phyloP scores from a whole-genome alignment of 2,113 vertebrate genomes.

The Sylvilagus bachmani region DNA sequence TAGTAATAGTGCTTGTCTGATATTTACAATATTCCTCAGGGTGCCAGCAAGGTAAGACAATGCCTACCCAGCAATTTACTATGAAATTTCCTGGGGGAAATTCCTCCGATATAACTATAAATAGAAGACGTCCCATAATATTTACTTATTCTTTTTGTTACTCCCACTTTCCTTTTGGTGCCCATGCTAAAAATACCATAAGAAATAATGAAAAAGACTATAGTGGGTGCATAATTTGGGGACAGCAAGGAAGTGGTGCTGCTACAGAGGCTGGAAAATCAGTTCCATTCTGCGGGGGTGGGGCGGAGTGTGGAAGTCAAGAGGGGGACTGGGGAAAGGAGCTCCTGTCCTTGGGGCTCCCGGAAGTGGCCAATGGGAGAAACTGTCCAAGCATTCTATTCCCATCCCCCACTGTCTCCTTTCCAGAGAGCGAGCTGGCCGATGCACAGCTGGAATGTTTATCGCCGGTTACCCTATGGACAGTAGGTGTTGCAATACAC shows the following conservation, averaged over 20 bases:
- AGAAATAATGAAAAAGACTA: constrained; percentile 32
- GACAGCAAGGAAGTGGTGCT: background rate
- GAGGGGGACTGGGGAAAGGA: background rate
- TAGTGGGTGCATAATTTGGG: background rate
- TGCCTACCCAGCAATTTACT: background rate
- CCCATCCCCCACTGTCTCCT: background rate
- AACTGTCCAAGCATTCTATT: background rate
- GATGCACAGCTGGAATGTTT: background rate
- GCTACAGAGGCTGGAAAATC: background rate
- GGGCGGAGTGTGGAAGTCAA: too few relatives aligned
- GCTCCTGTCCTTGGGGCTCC: rapidly evolving
- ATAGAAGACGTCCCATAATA: constrained; percentile 23
- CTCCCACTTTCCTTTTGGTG: constrained; percentile 42
- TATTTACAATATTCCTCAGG: constrained; percentile 60
- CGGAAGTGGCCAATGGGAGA: background rate
- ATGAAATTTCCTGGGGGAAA: constrained; percentile 45
- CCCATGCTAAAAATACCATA: constrained; percentile 32
- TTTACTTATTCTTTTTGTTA: constrained; percentile 60
- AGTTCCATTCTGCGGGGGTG: background rate
- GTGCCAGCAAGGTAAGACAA: constrained; percentile 18
- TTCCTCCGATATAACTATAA: constrained; percentile 5
- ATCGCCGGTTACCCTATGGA: background rate
- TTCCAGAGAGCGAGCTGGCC: background rate
- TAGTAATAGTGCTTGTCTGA: constrained; percentile 44
- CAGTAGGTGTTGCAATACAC: background rate